Base-by-base conservation (phyloP, 30 jellyfish, hydroid and myxozoan genomes). In the Phacellophora camtschatica region DNA sequence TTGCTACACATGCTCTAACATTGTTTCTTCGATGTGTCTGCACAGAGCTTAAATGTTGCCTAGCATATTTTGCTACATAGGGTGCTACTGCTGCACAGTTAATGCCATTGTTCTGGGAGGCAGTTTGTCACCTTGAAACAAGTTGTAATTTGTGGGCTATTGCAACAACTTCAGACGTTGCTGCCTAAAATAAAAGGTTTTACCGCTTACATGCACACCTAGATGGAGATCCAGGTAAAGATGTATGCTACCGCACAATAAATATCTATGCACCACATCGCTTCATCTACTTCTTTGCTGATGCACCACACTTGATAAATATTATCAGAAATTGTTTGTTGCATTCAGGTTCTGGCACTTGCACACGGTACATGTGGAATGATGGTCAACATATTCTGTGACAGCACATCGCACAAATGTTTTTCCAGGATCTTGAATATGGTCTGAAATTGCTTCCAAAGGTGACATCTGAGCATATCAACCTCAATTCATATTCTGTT, bases 301-400 rank as follows among this genome's bases (percentile, higher is more conserved):
- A 66, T 56, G 86, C 86, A 13, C 86, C 94, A 24, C 94, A 82
- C 56, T 64, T 82, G 41, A 67, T 82, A 57, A 82, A 82, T 25
- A 82, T 81, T 15, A 42, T 81, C 51, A 67, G 94, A 35, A 82
- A 82, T 73, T 66, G 94, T 36, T 36, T 82, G 33, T 19, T 22
- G 2, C 57, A 48, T 65, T 65, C 82, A n/a, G 92, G 88, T 36
- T 23, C 82, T 13, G 83, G 88, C 35, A 48, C 83, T 27, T 18
- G 85, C 45, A 66, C 94, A 49, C 23, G 94, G 56, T 77, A 31
- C 83, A 76, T 87, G 96, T 87, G 96, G 96, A 77, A 87, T 63
- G 88, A 67, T 78, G 96, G 96, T 15, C 81, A 22, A 2, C 51
- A 31, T 61, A 43, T 86, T 48, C 70, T 72, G 29, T 85, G 96